Conservation (phyloP, 2,113 vertebrate species). For the Gnathonemus echidnorhynchus region DNA sequence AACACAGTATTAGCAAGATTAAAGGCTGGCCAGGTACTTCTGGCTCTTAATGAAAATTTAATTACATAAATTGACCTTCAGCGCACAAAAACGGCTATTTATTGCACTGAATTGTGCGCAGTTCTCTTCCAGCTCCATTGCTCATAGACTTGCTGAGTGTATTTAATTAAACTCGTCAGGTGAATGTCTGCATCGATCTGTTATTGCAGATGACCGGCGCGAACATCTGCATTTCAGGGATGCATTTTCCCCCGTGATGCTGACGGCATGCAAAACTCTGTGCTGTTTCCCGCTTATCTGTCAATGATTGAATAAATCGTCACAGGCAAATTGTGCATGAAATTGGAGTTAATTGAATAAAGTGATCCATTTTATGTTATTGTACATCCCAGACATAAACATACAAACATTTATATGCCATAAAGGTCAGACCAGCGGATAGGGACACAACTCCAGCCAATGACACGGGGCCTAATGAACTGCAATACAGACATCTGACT, state of each 20-base stretch:
- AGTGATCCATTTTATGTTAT: neutral
- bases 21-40: neutral
- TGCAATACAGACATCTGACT: neutral
- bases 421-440: neutral
- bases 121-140: neutral
- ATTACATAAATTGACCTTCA: constrained; percentile 3
- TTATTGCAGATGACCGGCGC: neutral
- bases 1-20: neutral
- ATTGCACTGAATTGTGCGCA: neutral
- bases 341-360: constrained; percentile 4
- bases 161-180: neutral
- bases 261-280: neutral
- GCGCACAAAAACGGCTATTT: neutral
- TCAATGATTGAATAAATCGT: neutral
- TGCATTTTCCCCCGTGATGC: neutral
- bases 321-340: neutral
- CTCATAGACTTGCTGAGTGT: neutral
- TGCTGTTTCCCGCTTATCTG: neutral
- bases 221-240: neutral
- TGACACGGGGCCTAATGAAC: neutral
- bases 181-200: neutral
- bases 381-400: neutral
- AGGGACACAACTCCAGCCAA: neutral
- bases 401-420: neutral
- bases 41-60: constrained; percentile 4